Conservation (phyloP, 2,797 vertebrate species). For the Smutsia gigantea region DNA sequence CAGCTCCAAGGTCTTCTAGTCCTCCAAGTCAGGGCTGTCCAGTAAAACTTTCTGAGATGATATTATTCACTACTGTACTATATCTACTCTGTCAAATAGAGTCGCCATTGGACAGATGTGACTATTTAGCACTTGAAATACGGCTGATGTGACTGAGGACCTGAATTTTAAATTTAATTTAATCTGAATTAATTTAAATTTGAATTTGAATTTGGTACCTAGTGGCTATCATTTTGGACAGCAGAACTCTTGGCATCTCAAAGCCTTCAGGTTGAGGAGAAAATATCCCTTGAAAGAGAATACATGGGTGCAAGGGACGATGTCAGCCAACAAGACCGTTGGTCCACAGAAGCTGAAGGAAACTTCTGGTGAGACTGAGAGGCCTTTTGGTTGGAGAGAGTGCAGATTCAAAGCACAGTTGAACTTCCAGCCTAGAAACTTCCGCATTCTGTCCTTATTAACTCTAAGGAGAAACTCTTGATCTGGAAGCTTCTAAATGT, state of each 20-base stretch:
- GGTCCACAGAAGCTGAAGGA: neutral
- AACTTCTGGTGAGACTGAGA: neutral
- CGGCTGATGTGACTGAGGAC: neutral
- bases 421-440: neutral
- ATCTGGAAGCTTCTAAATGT: conserved; percentile 37
- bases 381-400: conserved; percentile 11
- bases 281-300: neutral
- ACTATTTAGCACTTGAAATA: neutral
- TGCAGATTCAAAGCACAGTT: neutral
- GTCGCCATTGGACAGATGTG: neutral
- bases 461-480: conserved; percentile 37
- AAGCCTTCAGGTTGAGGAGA: neutral
- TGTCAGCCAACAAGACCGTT: neutral
- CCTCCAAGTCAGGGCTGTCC: neutral
- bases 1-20: neutral
- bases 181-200: conserved; percentile 13
- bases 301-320: neutral
- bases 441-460: conserved; percentile 53
- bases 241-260: neutral
- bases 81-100: neutral
- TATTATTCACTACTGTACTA: no score
- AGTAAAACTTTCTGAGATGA: neutral
- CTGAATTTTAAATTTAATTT: conserved; percentile 37
- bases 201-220: neutral
- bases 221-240: neutral